Base-by-base conservation (phyloP, 1,140 invertebrate species). In the Colletes gigas region DNA sequence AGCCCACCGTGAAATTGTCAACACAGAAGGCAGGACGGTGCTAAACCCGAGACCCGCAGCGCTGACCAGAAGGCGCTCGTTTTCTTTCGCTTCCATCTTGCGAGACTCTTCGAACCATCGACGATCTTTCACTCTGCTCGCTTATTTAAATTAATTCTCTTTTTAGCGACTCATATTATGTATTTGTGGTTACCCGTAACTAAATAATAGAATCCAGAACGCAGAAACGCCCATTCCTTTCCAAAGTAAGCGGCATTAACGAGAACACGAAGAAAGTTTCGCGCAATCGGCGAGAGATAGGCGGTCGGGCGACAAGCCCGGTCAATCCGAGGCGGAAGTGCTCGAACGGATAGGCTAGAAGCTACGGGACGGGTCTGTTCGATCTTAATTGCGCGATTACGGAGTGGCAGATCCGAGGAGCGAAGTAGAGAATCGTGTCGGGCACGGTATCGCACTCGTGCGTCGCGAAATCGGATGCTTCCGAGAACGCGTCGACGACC, bases 1-100 rank as follows among this genome's bases (percentile, higher is more conserved):
- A 71, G 72, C 8, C 57, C 69, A 85, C 83, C 83, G 78, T 87
- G 68, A 86, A 87, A 89, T 84, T 81, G 87, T 81, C 87, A 84
- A 88, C 74, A 87, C 72, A 75, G 52, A 52, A 77, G 66, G 65
- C 65, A 77, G 55, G 44, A 14, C 17, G 9, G 2, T 14, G 8
- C n/a, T 19, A 2, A 39, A 63, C 5, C 9, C 9, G 14, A 3
- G 44, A 59, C 67, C 1, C 14, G 19, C 21, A 21, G 5, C 6
- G 39, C 44, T 55, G 44, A 68, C 3, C 21, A 21, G 15, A 1
- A 2, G 9, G 19, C 4, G 8, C 39, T 15, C 41, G 19, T 74
- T 67, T 72, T 65, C n/a, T 73, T 41, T 79, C 41, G 59, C 0
- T n/a, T 10, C 8, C 7, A 9, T 63, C 44, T 12, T 14, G 12